Base-by-base conservation (phyloP, 2,888 invertebrate species). In the Andrena bucephala region DNA sequence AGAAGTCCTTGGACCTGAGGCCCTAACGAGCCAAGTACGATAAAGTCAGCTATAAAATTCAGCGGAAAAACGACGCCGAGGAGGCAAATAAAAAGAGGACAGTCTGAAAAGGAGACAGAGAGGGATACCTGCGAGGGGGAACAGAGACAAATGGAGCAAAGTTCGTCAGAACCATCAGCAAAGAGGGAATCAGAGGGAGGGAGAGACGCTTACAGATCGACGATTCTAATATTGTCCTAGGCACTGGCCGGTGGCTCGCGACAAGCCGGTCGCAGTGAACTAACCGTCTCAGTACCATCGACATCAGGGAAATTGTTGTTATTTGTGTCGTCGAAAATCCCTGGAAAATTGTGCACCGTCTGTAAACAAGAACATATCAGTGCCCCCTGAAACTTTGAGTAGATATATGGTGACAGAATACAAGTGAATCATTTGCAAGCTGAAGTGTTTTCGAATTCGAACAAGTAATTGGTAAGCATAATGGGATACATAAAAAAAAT, bases 151-250 rank as follows among this genome's bases (percentile, higher is more conserved):
- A 54, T 67, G 69, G 66, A 77, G 42, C 62, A 66, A 59, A 54
- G 62, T 20, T 57, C 71, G 71, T 76, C 63, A 63, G 74, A 71
- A 70, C 29, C 54, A 57, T 70, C 52, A 31, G 57, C 10, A 50
- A 75, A 42, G 57, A 70, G 54, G 71, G 72, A 73, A 79, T 52
- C 68, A 69, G 80, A 78, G 70, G 71, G 69, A 78, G 78, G 71
- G 82, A 83, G 79, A 74, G 75, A 80, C 72, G 82, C 77, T 81
- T 75, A 75, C 80, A 82, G 85, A 87, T 85, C 79, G 80, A 68
- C 83, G 90, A 89, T 91, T 93, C 93, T 93, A 93, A 93, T 93
- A 93, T 93, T 93, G 93, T 93, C 93, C 91, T 91, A 92, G 91
- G 90, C 88, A 87, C 83, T 86, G 86, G 90, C 85, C 83, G 87